These are phyloP conservation scores for Scaptodrosophila lebanonensis DNA, from an alignment of 1,140 invertebrate species.

Conservation along the genomic window DNA sequence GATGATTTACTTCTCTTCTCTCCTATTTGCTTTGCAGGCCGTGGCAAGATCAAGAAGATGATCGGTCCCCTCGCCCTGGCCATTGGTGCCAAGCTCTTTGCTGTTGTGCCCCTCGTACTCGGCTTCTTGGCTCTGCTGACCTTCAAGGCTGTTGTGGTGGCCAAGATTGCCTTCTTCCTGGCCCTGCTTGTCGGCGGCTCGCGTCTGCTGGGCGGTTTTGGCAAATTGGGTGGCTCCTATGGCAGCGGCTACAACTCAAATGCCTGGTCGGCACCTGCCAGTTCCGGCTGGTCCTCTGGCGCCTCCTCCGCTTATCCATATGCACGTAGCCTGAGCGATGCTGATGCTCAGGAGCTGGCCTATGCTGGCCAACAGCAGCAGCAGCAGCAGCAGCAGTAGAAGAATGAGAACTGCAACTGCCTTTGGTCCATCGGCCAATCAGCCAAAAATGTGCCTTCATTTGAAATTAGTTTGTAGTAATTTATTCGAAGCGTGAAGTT, in stretches of 20 bases:
- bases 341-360: conserved; percentile 79
- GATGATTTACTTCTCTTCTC: neutral
- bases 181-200: conserved; percentile 83
- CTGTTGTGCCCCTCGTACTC: conserved; percentile 83
- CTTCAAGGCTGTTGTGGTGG: conserved; percentile 85
- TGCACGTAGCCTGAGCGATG: conserved; percentile 79
- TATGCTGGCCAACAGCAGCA: conserved; percentile 50
- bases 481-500: conserved; percentile 51
- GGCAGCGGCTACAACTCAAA: conserved; percentile 67
- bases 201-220: conserved; percentile 80
- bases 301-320: conserved; percentile 79
- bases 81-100: conserved; percentile 83
- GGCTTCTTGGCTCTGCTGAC: conserved; percentile 84
- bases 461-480: conserved; percentile 63
- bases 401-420: conserved; percentile 15
- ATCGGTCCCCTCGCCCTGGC: conserved; percentile 82
- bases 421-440: conserved; percentile 11
- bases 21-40: conserved; percentile 79
- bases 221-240: conserved; percentile 52
- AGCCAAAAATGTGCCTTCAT: conserved; percentile 58
- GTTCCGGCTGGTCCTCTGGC: conserved; percentile 76
- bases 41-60: conserved; percentile 86
- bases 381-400: conserved; percentile 22
- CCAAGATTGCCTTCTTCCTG: conserved; percentile 85
- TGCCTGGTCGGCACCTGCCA: conserved; percentile 61